Conservation (phyloP, 2,888 invertebrate genomes). For the Lasioglossum leucozonium region DNA sequence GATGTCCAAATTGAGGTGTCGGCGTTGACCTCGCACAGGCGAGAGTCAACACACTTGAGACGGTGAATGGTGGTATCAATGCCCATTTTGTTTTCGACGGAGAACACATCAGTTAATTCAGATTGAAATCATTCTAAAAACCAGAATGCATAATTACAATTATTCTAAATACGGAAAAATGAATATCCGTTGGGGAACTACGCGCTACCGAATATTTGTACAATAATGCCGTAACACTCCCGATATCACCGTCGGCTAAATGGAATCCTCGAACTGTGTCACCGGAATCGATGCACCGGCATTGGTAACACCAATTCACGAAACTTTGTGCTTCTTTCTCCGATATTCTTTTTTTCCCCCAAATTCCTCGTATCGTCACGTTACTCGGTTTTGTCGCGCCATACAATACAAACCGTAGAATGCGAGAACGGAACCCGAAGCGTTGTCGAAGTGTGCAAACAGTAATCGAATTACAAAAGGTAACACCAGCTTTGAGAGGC, state of each 20-base stretch:
- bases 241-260: background rate
- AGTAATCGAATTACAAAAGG: slow-evolving; percentile 47
- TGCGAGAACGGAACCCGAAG: background rate
- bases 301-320: background rate
- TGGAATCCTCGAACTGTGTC: background rate
- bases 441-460: slow-evolving; percentile 1
- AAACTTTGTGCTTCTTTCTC: background rate
- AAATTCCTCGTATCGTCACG: background rate
- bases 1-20: no score
- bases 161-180: background rate
- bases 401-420: background rate
- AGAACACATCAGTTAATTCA: no score
- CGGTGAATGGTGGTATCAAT: no score
- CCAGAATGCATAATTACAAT: background rate
- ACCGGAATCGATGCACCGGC: background rate
- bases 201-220: background rate
- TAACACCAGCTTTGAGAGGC: background rate
- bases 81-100: no score
- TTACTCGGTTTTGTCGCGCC: background rate
- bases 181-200: background rate
- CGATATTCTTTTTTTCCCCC: background rate
- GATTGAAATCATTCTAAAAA: no score
- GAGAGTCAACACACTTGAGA: no score
- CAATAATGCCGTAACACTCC: background rate
- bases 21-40: no score